These are phyloP conservation scores for Cranoglanis bouderius DNA, from an alignment of 2,113 vertebrate species.

Conservation along the genomic window DNA sequence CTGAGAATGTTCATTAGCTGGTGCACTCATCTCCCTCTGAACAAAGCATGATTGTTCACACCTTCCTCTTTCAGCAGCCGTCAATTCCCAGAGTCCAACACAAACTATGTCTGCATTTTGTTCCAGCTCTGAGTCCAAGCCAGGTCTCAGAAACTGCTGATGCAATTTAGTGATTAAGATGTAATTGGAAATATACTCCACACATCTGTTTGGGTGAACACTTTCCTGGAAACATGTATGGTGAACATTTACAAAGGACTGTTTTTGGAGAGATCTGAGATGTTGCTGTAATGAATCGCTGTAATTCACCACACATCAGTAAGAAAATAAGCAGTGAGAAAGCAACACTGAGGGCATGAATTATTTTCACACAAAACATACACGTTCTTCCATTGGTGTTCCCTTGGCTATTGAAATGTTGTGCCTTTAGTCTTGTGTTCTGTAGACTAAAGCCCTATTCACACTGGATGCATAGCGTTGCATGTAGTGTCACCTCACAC, in stretches of 20 bases:
- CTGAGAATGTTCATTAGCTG: neutral
- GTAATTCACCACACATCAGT: neutral
- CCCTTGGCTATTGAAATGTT: neutral
- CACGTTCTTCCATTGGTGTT: neutral
- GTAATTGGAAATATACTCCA: conserved; percentile 8
- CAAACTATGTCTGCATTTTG: neutral
- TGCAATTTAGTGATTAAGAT: conserved; percentile 25
- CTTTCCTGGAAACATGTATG: neutral
- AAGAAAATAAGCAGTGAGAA: neutral
- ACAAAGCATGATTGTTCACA: conserved; percentile 31
- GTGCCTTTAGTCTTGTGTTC: neutral
- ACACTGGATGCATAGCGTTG: neutral
- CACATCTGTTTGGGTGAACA: conserved; percentile 28
- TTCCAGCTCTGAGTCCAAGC: neutral
- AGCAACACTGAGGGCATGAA: neutral
- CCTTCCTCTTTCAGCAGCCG: conserved; percentile 17
- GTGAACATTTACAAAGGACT: neutral
- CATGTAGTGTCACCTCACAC: neutral
- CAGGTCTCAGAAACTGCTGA: neutral
- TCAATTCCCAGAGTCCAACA: conserved; percentile 8
- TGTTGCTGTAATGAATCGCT: neutral
- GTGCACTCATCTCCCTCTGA: neutral
- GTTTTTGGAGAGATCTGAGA: neutral
- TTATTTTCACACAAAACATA: neutral
- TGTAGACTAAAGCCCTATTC: neutral